Base-by-base conservation (phyloP, 2,113 vertebrate genomes). In the Copsychus sechellarum region DNA sequence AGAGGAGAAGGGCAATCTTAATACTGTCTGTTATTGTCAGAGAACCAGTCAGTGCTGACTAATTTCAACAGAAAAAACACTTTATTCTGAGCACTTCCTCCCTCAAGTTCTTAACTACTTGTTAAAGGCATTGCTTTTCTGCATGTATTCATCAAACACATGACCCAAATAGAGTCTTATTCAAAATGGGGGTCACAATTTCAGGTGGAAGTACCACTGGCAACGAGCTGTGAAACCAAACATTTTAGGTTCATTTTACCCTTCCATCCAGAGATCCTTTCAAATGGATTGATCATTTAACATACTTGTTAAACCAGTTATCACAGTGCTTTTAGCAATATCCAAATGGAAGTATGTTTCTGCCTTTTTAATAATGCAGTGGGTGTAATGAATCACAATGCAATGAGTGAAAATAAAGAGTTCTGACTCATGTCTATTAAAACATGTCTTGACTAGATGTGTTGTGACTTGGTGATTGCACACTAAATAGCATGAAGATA, bases 301-400 rank as follows among this genome's bases (percentile, higher is more conserved):
- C 51, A 70, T 11, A 33, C 34, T 54, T 77, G 38, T 70, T 34
- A 77, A 72, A 73, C 34, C 33, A 72, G 13, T 57, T 58, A 88
- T 34, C 73, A 66, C 54, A 62, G 8, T 38, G 22, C 34, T 86
- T 95, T 93, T 66, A 90, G 51, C 6, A 6, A 45, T 73, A 94
- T 18, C 34, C 64, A 86, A 62, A 80, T 25, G 11, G 36, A 88
- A 12, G 21, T 62, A 36, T 40, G 48, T 78, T 92, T 83, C 67
- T 93, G 80, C 38, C 74, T 81, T 86, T 81, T 76, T 78, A 93
- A 81, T 90, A 64, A 66, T 23, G 45, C 47, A 83, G 62, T 83
- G 60, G 58, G 51, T 83, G 80, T 66, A 67, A 78, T 88, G 79
- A 96, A 76, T 95, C 90, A 95, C 56, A 88, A 56, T 40, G 76